Evolutionary conservation across 2,113 vertebrate genomes (phyloP).

Genomic region (Pedionomus torquatus): DNA sequence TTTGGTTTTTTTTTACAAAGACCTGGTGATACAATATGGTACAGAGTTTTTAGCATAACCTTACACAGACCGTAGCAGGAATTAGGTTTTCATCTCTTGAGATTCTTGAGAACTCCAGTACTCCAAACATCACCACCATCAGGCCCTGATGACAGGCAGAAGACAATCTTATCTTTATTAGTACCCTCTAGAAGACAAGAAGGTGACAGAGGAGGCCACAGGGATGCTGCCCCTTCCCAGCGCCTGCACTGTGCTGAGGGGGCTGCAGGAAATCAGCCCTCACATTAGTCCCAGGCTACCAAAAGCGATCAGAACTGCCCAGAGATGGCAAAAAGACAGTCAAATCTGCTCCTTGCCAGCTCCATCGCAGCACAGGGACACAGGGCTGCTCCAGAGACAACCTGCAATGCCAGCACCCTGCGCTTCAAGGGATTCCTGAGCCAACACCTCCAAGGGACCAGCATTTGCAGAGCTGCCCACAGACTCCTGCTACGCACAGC

Average conservation of each 20-base stretch:
- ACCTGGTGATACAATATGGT: background rate
- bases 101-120: background rate
- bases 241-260: rapidly evolving
- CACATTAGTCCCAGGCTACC: background rate
- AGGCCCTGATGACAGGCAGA: background rate
- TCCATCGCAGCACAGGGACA: background rate
- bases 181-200: background rate
- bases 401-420: background rate
- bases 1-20: background rate
- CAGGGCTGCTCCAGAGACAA: background rate
- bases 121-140: background rate
- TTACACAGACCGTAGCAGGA: background rate
- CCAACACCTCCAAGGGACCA: background rate
- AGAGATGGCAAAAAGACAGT: background rate
- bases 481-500: rapidly evolving
- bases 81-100: background rate
- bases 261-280: background rate
- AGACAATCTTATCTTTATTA: background rate
- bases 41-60: background rate
- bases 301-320: background rate
- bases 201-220: background rate
- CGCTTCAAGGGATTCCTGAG: background rate
- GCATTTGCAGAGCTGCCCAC: background rate
- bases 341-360: background rate
- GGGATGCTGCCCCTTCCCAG: background rate